These are phyloP conservation scores for Apocheima hispidaria DNA, from an alignment of 2,888 invertebrate species.

Conservation along the genomic window DNA sequence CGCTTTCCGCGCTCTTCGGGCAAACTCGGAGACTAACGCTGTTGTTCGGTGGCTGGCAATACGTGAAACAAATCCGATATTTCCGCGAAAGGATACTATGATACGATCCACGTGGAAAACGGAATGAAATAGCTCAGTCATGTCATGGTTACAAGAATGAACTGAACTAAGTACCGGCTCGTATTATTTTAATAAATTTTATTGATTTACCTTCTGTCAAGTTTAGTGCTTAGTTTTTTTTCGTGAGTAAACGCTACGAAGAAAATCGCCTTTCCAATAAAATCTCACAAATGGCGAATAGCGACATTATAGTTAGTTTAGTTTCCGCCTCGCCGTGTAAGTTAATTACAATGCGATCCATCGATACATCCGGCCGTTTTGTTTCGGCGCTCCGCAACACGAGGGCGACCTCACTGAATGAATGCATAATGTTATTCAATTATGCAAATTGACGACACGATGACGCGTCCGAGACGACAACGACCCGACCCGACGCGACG, in stretches of 20 bases:
- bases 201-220: not conserved
- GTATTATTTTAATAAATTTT: conserved; percentile 30
- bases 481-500: conserved; percentile 59
- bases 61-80: conserved; percentile 63
- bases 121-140: conserved; percentile 42
- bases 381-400: conserved; percentile 63
- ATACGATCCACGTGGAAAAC: conserved; percentile 39
- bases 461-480: conserved; percentile 58
- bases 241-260: not conserved
- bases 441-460: conserved; percentile 70
- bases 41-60: conserved; percentile 52
- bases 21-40: conserved; percentile 56
- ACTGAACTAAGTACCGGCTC: not conserved
- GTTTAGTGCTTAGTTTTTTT: not conserved
- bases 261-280: no score
- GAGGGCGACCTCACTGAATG: conserved; percentile 73
- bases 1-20: conserved; percentile 69
- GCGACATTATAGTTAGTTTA: conserved; percentile 28
- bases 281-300: conserved; percentile 6
- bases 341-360: conserved; percentile 44
- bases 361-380: conserved; percentile 57
- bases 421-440: conserved; percentile 82
- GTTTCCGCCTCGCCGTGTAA: conserved; percentile 39
- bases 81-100: conserved; percentile 61
- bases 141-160: conserved; percentile 42